These are phyloP conservation scores for Dolichopus griseipennis DNA, from an alignment of 2,888 invertebrate genomes.

Conservation along the genomic window DNA sequence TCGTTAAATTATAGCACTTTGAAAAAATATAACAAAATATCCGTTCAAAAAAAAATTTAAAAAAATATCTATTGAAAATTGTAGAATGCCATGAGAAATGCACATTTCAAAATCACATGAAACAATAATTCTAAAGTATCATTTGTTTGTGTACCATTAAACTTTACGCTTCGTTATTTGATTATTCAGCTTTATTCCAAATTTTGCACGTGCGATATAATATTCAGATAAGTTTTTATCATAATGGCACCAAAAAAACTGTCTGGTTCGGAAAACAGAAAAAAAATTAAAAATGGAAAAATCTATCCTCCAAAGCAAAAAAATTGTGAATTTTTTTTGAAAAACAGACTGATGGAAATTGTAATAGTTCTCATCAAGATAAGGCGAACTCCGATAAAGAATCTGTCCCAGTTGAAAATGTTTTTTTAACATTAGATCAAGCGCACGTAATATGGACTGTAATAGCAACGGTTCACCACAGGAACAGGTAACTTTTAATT, in stretches of 20 bases:
- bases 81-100: conserved; percentile 9
- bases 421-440: not conserved
- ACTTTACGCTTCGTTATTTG: conserved; percentile 7
- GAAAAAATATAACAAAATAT: conserved; percentile 9
- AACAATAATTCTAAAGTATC: conserved; percentile 9
- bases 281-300: too few species aligned
- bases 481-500: conserved; percentile 9
- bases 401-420: too few species aligned
- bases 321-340: too few species aligned
- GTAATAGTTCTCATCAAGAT: too few species aligned
- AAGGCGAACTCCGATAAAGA: too few species aligned
- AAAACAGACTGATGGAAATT: too few species aligned
- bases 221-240: too few species aligned
- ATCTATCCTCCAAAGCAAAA: too few species aligned
- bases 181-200: conserved; percentile 7
- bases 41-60: conserved; percentile 8
- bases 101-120: conserved; percentile 7
- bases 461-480: conserved; percentile 8
- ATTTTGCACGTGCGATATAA: too few species aligned
- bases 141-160: conserved; percentile 9
- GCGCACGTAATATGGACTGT: conserved; percentile 7
- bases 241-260: too few species aligned
- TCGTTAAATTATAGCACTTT: conserved; percentile 9
- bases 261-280: too few species aligned
- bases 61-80: conserved; percentile 8